Percentiles rank a stretch among this genome's conserved stretches.
phyloP scores from a whole-genome alignment of 2,113 vertebrate genomes.

The Pachypanchax playfairii region DNA sequence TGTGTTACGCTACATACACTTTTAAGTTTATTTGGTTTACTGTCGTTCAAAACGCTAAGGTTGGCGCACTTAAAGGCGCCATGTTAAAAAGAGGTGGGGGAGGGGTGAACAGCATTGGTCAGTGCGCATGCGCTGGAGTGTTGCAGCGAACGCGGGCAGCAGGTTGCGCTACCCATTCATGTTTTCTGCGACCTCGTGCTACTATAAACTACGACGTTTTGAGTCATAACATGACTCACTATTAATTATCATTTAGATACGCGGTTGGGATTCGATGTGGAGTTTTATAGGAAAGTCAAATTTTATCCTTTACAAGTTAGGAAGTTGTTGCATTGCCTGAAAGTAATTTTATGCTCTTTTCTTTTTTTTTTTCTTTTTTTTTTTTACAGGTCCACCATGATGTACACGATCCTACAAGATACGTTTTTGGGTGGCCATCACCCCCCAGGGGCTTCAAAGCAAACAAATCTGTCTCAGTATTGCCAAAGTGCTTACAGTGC shows the following conservation, averaged over 20 bases:
- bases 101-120: constrained; percentile 75
- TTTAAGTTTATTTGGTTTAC: constrained; percentile 5
- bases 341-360: not conserved
- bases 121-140: constrained; percentile 80
- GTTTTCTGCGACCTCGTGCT: constrained; percentile 70
- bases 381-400: constrained; percentile 28
- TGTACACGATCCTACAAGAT: not conserved
- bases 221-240: not conserved
- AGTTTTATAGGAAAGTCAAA: too few species aligned
- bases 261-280: too few species aligned
- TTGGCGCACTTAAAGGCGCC: constrained; percentile 85
- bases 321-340: constrained; percentile 11
- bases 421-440: constrained; percentile 4
- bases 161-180: constrained; percentile 78
- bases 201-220: constrained; percentile 36
- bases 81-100: constrained; percentile 87
- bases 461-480: constrained; percentile 84
- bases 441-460: not conserved
- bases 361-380: not conserved
- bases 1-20: not conserved
- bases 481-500: constrained; percentile 99
- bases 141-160: constrained; percentile 82
- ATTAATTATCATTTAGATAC: too few species aligned
- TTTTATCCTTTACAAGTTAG: too few species aligned
- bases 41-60: constrained; percentile 61